phyloP scores from a whole-genome alignment of 2,113 vertebrate genomes.

The Urocolius indicus region DNA sequence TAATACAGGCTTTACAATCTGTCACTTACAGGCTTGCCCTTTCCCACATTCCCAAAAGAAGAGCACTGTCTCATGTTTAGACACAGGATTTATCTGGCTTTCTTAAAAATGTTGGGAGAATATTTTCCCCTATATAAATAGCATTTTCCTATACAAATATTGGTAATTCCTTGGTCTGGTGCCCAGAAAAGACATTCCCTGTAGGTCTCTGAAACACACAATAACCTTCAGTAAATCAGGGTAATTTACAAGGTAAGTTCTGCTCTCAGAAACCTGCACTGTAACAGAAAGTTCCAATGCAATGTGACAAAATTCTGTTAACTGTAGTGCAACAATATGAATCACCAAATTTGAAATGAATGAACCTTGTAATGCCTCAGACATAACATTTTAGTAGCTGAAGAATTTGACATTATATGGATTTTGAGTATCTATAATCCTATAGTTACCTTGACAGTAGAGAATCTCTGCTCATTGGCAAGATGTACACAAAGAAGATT shows the following conservation, averaged over 20 bases:
- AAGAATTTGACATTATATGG: constrained; percentile 34
- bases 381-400: constrained; percentile 56
- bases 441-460: background rate
- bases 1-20: background rate
- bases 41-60: background rate
- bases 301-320: constrained; percentile 26
- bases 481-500: background rate
- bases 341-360: constrained; percentile 59
- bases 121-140: background rate
- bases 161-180: background rate
- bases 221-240: constrained; percentile 39
- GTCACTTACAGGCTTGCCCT: background rate
- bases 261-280: background rate
- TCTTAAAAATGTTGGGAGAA: background rate
- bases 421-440: constrained; percentile 51
- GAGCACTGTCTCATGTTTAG: background rate
- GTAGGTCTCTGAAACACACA: background rate
- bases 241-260: constrained; percentile 6
- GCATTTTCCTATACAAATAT: background rate
- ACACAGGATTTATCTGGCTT: background rate
- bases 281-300: background rate
- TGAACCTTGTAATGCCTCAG: constrained; percentile 63
- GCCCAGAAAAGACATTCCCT: background rate
- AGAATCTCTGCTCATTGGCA: background rate
- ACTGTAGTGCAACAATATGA: constrained; percentile 38